phyloP scores from a whole-genome alignment of 2,888 invertebrate genomes.

The Agriopis marginaria region DNA sequence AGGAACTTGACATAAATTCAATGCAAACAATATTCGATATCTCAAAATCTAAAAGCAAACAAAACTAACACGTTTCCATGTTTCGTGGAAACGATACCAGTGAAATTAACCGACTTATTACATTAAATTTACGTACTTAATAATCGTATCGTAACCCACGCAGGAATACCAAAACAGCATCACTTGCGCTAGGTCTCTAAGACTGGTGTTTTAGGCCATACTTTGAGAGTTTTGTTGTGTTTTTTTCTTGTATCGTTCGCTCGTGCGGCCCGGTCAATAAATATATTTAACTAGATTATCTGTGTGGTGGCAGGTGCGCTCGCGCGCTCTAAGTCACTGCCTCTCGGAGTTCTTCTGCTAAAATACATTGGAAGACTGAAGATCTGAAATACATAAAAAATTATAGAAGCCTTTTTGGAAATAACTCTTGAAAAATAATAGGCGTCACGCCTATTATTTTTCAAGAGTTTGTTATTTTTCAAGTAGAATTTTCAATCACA shows the following conservation, averaged over 20 bases:
- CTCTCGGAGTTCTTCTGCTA: conserved; percentile 3
- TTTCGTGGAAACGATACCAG: conserved; percentile 22
- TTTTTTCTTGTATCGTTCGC: conserved; percentile 4
- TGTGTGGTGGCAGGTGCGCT: conserved; percentile 26
- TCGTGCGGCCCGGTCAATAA: conserved; percentile 35
- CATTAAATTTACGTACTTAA: conserved; percentile 39
- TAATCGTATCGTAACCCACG: conserved; percentile 43
- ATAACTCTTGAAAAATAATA: too few relatives aligned
- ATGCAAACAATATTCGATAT: conserved; percentile 12
- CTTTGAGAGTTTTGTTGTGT: conserved; percentile 10
- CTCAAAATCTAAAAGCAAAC: conserved; percentile 22
- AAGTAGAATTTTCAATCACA: too few relatives aligned
- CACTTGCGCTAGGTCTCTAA: conserved; percentile 11
- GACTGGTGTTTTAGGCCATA: conserved; percentile 3
- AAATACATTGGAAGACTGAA: not conserved
- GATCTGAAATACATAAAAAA: too few relatives aligned
- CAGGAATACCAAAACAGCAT: conserved; percentile 34
- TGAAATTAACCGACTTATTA: conserved; percentile 24
- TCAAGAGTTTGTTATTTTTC: too few relatives aligned
- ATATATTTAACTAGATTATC: conserved; percentile 46
- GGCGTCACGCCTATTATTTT: too few relatives aligned
- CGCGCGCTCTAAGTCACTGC: conserved; percentile 24
- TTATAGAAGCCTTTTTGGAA: too few relatives aligned
- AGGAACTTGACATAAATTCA: conserved; percentile 2
- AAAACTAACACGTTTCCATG: conserved; percentile 6